phyloP scores from a whole-genome alignment of 2,888 invertebrate genomes.

The Hyppa rectilinea region DNA sequence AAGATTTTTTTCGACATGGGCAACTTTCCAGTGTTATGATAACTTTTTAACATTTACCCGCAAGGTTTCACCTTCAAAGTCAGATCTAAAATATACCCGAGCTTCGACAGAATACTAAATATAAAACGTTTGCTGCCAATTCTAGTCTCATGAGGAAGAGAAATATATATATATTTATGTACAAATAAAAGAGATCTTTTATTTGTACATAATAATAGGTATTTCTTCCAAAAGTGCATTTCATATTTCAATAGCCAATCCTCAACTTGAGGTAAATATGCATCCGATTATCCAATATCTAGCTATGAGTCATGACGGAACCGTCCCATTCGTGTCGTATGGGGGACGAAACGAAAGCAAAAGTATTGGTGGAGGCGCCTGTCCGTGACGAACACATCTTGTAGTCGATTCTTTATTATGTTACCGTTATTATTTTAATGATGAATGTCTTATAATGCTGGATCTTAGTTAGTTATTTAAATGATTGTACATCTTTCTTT shows the following conservation, averaged over 20 bases:
- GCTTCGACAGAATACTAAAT: conserved; percentile 32
- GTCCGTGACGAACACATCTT: conserved; percentile 31
- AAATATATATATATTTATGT: too few species aligned
- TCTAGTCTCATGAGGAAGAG: too few species aligned
- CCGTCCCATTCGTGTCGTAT: conserved; percentile 12
- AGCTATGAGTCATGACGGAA: too few species aligned
- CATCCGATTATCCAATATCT: too few species aligned
- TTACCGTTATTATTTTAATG: conserved; percentile 26
- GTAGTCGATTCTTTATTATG: conserved; percentile 24
- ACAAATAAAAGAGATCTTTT: too few species aligned
- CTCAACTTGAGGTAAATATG: too few species aligned
- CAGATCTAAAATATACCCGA: neutral
- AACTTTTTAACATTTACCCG: neutral
- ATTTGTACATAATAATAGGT: too few species aligned
- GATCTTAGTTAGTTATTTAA: neutral
- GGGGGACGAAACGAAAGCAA: conserved; percentile 30
- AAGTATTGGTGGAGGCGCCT: conserved; percentile 26
- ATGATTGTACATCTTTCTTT: neutral
- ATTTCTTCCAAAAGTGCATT: too few species aligned
- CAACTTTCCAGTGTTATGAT: neutral
- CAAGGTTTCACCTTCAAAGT: neutral
- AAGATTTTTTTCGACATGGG: neutral
- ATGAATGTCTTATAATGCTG: conserved; percentile 13
- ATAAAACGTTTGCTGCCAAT: conserved; percentile 29
- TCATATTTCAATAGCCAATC: too few species aligned